Percentiles rank a stretch among this genome's conserved stretches.
These are phyloP conservation scores for Dendrocopos noguchii DNA, from an alignment of 2,113 vertebrate genomes.

Conservation along the genomic window DNA sequence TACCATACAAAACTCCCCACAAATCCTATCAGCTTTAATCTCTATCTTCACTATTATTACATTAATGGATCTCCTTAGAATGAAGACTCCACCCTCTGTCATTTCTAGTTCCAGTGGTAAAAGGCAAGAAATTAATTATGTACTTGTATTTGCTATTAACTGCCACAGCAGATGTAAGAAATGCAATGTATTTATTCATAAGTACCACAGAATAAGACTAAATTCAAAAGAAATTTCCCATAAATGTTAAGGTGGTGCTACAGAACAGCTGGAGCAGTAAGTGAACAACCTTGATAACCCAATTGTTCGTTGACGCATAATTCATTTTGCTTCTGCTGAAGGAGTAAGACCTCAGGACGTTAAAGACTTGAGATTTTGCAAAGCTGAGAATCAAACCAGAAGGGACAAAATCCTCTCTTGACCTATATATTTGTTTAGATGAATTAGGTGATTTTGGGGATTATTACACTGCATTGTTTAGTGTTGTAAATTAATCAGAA, in stretches of 20 bases:
- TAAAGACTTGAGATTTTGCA: background rate
- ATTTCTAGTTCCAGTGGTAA: slow-evolving; percentile 11
- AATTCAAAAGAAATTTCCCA: slow-evolving; percentile 47
- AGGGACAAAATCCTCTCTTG: background rate
- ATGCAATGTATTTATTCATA: background rate
- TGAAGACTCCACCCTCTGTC: background rate
- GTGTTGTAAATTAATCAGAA: background rate
- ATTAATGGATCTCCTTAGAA: slow-evolving; percentile 50
- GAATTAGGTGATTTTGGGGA: background rate
- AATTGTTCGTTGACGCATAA: slow-evolving; percentile 41
- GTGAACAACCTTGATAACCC: slow-evolving; percentile 55
- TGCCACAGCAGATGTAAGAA: slow-evolving; percentile 25
- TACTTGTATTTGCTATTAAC: slow-evolving; percentile 33
- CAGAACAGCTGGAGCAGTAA: slow-evolving; percentile 54
- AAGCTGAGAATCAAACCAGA: slow-evolving; percentile 18
- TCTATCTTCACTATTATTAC: slow-evolving; percentile 1
- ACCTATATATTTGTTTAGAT: background rate
- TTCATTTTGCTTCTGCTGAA: slow-evolving; percentile 33
- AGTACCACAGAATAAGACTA: background rate
- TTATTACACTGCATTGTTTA: background rate
- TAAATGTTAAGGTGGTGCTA: background rate
- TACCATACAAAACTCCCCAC: background rate
- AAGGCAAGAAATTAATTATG: slow-evolving; percentile 55
- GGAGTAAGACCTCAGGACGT: background rate
- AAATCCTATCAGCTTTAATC: slow-evolving; percentile 17